These are phyloP conservation scores for Aphodius granarius DNA, from an alignment of 2,888 invertebrate genomes.

Conservation along the genomic window DNA sequence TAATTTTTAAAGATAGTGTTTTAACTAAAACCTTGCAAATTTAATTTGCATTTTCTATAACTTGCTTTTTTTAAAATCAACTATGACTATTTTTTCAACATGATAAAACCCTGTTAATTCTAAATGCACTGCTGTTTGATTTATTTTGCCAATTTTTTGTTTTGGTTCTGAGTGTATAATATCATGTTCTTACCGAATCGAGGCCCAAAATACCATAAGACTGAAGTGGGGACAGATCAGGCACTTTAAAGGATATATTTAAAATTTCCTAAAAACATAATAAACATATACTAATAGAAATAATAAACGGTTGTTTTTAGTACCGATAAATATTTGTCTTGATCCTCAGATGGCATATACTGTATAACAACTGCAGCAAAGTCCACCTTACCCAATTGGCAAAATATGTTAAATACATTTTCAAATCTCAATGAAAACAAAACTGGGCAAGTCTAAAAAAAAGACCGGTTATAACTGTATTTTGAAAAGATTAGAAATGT, in stretches of 20 bases:
- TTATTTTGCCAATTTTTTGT: too few relatives aligned
- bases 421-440: slow-evolving; percentile 42
- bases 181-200: not conserved
- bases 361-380: slow-evolving; percentile 42
- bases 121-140: too few relatives aligned
- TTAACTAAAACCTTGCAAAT: too few relatives aligned
- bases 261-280: slow-evolving; percentile 6
- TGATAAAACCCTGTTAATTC: too few relatives aligned
- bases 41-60: too few relatives aligned
- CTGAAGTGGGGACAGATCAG: not conserved
- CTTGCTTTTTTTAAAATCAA: too few relatives aligned
- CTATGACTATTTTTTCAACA: too few relatives aligned
- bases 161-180: too few relatives aligned
- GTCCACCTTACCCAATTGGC: slow-evolving; percentile 35
- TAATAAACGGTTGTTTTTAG: not conserved
- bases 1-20: too few relatives aligned
- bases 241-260: not conserved
- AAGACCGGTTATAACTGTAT: not conserved
- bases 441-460: slow-evolving; percentile 46
- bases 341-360: slow-evolving; percentile 35
- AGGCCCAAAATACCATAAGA: slow-evolving; percentile 17
- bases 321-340: not conserved
- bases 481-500: too few relatives aligned
- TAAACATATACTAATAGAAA: not conserved
- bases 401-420: slow-evolving; percentile 38